phyloP scores from a whole-genome alignment of 1,140 invertebrate species.

The Tetragnatha versicolor region DNA sequence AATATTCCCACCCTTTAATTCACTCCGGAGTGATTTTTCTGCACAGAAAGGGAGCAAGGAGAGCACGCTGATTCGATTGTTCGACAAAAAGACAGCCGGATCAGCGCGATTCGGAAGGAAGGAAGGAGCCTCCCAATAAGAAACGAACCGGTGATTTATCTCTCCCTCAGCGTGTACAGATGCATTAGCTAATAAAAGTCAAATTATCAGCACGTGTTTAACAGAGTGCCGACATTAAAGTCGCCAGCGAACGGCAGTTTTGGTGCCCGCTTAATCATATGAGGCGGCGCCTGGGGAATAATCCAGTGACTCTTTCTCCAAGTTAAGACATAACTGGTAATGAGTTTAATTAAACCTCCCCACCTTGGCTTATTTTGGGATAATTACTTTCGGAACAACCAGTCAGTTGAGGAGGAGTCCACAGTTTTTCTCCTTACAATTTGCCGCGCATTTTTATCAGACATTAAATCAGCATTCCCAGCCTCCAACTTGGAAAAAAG shows the following conservation, averaged over 20 bases:
- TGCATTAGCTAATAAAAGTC: slow-evolving; percentile 52
- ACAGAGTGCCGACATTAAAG: slow-evolving; percentile 52
- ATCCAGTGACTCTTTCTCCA: slow-evolving; percentile 31
- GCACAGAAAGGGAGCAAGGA: too few species aligned
- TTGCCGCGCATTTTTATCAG: slow-evolving; percentile 42
- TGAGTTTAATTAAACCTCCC: slow-evolving; percentile 54
- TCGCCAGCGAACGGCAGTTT: slow-evolving; percentile 37
- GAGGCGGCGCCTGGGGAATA: slow-evolving; percentile 35
- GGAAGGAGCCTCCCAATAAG: slow-evolving; percentile 21
- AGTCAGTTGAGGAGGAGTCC: slow-evolving; percentile 48
- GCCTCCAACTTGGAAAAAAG: slow-evolving; percentile 32
- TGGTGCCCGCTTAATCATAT: slow-evolving; percentile 38
- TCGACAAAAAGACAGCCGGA: too few species aligned
- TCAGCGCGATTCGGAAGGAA: too few species aligned
- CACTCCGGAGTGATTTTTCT: too few species aligned
- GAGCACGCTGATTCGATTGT: too few species aligned
- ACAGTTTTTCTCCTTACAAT: slow-evolving; percentile 34
- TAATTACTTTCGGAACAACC: slow-evolving; percentile 53
- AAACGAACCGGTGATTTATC: slow-evolving; percentile 17
- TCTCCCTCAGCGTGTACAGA: slow-evolving; percentile 4
- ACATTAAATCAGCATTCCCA: slow-evolving; percentile 33
- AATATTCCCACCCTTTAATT: too few species aligned
- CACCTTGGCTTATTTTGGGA: slow-evolving; percentile 46
- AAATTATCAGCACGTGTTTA: slow-evolving; percentile 52
- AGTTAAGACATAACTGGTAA: slow-evolving; percentile 49